These are phyloP conservation scores for Anoura caudifer DNA, from an alignment of 2,113 vertebrate genomes.

Conservation along the genomic window DNA sequence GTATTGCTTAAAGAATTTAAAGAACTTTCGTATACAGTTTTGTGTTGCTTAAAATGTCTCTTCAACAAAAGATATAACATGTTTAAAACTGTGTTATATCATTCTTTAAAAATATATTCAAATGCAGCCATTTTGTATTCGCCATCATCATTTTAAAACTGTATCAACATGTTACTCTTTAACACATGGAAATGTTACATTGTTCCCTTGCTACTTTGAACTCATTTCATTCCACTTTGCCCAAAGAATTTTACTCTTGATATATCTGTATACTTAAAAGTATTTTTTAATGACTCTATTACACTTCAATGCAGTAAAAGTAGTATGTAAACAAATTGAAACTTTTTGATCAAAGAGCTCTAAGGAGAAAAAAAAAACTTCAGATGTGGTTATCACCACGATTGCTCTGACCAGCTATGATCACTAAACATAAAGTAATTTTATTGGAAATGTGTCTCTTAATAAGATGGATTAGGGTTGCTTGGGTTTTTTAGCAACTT, in stretches of 20 bases:
- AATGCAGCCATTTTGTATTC: background rate
- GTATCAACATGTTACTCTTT: background rate
- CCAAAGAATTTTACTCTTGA: background rate
- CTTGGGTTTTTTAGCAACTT: background rate
- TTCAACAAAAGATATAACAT: background rate
- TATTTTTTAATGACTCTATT: background rate
- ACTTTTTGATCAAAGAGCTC: background rate
- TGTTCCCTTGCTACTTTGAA: background rate
- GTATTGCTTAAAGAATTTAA: constrained; percentile 15
- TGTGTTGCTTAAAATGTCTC: constrained; percentile 12
- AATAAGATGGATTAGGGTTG: background rate
- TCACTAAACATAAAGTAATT: background rate
- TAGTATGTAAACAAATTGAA: background rate
- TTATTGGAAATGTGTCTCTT: background rate
- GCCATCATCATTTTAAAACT: background rate
- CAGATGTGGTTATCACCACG: background rate
- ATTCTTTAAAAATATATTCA: constrained; percentile 12
- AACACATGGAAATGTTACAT: background rate
- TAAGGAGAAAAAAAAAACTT: background rate
- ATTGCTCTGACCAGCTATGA: background rate
- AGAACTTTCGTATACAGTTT: constrained; percentile 11
- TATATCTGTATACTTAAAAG: background rate
- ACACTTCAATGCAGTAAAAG: background rate
- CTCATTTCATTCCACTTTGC: background rate
- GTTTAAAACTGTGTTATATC: background rate